Base-by-base conservation (phyloP, 2,113 vertebrate species). In the Phyllopteryx taeniolatus region DNA sequence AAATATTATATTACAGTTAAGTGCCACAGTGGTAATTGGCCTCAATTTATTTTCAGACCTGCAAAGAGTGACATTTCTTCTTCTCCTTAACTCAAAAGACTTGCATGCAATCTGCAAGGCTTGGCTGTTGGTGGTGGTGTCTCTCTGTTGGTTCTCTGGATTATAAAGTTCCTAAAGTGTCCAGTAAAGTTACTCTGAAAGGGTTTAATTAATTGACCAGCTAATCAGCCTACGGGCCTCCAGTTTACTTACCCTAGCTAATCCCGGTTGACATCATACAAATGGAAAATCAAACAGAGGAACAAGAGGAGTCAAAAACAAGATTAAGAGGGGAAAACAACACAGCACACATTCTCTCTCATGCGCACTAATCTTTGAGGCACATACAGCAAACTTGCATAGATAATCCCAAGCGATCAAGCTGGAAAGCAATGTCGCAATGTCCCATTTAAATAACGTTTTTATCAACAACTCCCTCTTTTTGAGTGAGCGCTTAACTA, bases 161-260 rank as follows among this genome's bases (percentile, higher is more conserved):
- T 85, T 70, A 76, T 78, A 63, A 1, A 53, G 49, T 74, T 39
- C 49, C 31, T 67, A 65, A 27, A 66, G 76, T 76, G 73, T 79
- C 76, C 33, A 68, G 65, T 79, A 31, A 70, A 68, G 61, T 46
- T 27, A 17, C 46, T 17, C 67, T 71, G 60, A 74, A 76, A 76
- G 64, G 62, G 19, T 75, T 72, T 75, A 49, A 75, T 83, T 87
- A 84, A 87, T 81, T 61, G 82, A 86, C 74, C 75, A 61, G 22
- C 73, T 91, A 79, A 87, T 86, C 73, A 87, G 70, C 84, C 78
- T 77, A 79, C 74, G 70, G 84, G 81, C 75, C 78, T 76, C 66
- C 35, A 68, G 76, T 85, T 87, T 83, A 87, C 86, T 90, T 82
- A 83, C 82, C 73, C 75, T 77, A n/a, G 74, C 80, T 89, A 91